Evolutionary conservation across 2,113 vertebrate species (phyloP), one percentile per base, ranked within the genome.

Genomic region (Orthonyx spaldingii): DNA sequence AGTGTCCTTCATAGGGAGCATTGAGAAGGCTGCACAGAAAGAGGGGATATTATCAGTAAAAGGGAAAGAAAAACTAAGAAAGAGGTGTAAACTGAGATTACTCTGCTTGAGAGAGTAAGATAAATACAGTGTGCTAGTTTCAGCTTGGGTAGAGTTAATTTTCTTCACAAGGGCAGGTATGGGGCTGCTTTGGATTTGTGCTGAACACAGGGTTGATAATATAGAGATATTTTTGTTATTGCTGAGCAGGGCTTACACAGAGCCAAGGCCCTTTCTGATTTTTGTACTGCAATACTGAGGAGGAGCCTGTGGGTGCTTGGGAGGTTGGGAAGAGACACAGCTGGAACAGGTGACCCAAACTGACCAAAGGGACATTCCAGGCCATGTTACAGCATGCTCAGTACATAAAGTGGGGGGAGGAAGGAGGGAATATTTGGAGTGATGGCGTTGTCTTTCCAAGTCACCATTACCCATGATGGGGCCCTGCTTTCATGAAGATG

Each of bases 221-320:
- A 42, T 0, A 26, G 52, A n/a, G 42, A 32, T 12, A 5, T 16
- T 39, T 44, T 33, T 33, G 22, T 33, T 50, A 37, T 13, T 52
- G 8, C 18, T 77, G 63, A 12, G 11, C 27, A 37, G 53, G 6
- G 37, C 27, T 68, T 27, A 52, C 21, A 37, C 17, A 44, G 14
- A 42, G 6, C 37, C 39, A 52, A 19, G 14, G 21, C 2, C 33
- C 69, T 53, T 60, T 19, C 22, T 69, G 22, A 15, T 28, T 19
- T 5, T 44, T 0, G 0, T 33, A 22, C 11, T 28, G 53, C 27
- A 15, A 19, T 0, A 0, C 5, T 46, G 22, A 33, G 32, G 37
- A 76, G 44, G 3, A 3, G 32, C 7, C 44, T 44, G 22, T 37
- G 22, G 14, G 11, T 44, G 4, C 8, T 2, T 44, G 44, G 44